Conservation (phyloP, 2,113 vertebrate species). For the Murina feae region DNA sequence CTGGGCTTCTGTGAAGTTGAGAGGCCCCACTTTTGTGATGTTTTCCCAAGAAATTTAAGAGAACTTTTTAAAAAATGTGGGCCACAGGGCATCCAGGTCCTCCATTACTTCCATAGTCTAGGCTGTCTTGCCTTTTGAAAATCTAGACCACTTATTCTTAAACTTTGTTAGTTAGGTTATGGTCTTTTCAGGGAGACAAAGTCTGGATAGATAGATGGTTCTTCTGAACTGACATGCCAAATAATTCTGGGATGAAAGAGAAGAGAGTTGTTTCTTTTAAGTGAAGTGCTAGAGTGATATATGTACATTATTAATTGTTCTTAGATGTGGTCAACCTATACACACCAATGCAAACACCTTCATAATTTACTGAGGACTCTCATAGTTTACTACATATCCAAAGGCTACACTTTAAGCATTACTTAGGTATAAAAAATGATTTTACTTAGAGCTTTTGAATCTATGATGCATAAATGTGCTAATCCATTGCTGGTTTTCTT, state of each 20-base stretch:
- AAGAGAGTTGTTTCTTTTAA: conserved; percentile 5
- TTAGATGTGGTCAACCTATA: background rate
- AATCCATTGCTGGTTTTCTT: conserved; percentile 43
- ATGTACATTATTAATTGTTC: background rate
- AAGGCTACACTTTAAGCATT: background rate
- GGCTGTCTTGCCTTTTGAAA: conserved; percentile 30
- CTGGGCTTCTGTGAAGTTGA: background rate
- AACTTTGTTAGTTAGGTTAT: conserved; percentile 16
- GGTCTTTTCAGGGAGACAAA: background rate
- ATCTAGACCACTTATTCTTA: conserved; percentile 14
- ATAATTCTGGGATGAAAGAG: conserved; percentile 11
- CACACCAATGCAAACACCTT: background rate
- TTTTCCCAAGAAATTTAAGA: conserved; percentile 6
- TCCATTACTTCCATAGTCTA: background rate
- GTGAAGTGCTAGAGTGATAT: background rate
- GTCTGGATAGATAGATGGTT: background rate
- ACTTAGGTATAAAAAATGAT: conserved; percentile 16
- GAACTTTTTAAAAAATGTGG: conserved; percentile 35
- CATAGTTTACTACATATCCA: background rate
- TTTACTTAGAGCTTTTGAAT: background rate
- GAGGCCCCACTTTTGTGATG: background rate
- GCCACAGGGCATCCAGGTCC: background rate
- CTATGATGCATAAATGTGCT: background rate
- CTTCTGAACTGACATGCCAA: conserved; percentile 1
- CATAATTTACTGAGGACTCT: background rate